phyloP scores from a whole-genome alignment of 2,888 invertebrate species.

The Xiphydria camelus region DNA sequence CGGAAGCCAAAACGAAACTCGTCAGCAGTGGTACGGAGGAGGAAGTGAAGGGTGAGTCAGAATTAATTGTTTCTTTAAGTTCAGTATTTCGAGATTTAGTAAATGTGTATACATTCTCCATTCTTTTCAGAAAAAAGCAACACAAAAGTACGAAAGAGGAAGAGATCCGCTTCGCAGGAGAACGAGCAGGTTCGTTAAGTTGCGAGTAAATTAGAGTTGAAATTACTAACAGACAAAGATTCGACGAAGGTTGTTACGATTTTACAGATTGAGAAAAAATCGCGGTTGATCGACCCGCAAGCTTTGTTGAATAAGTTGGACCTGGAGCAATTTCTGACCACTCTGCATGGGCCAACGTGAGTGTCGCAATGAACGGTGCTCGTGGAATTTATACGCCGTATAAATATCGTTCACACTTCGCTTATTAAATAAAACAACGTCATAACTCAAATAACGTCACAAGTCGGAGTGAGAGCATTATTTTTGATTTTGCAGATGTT shows the following conservation, averaged over 20 bases:
- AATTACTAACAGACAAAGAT: background rate
- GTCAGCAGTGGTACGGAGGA: conserved; percentile 19
- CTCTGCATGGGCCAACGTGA: conserved; percentile 43
- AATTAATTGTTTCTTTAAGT: conserved; percentile 16
- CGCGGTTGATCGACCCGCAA: conserved; percentile 33
- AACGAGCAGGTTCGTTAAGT: conserved; percentile 33
- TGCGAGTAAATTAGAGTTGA: no score
- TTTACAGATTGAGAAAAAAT: conserved; percentile 37
- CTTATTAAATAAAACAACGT: no score
- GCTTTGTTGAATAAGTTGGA: conserved; percentile 37
- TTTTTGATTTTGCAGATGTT: no score
- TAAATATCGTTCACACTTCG: no score
- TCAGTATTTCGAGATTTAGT: conserved; percentile 9
- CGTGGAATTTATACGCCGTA: no score
- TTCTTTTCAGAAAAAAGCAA: conserved; percentile 24
- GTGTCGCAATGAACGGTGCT: no score
- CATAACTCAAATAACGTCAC: no score
- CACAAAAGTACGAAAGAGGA: conserved; percentile 34
- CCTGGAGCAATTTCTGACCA: conserved; percentile 42
- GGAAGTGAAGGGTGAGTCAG: conserved; percentile 8
- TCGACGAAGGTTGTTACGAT: no score
- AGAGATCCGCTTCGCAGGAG: conserved; percentile 29
- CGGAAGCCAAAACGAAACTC: conserved; percentile 3
- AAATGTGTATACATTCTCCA: conserved; percentile 3
- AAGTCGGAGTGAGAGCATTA: no score